Percentiles rank a stretch among this genome's conserved stretches.
These are phyloP conservation scores for Argynnis bischoffii DNA, from an alignment of 2,888 invertebrate species.

Conservation along the genomic window DNA sequence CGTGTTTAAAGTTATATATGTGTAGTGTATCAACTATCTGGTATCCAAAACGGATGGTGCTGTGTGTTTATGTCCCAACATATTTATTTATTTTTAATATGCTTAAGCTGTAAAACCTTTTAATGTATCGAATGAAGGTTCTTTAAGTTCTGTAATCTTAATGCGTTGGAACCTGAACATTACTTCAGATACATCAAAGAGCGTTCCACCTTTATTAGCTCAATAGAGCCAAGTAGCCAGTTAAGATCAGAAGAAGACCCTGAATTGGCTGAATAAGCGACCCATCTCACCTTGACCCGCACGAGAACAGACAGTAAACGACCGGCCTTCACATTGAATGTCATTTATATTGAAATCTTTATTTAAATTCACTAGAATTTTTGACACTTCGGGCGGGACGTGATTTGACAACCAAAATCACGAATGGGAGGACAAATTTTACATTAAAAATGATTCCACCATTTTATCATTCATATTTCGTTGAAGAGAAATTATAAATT, in stretches of 20 bases:
- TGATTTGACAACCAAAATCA: constrained; percentile 15
- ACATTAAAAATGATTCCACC: neutral
- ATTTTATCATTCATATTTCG: neutral
- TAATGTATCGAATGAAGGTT: neutral
- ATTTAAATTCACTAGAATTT: constrained; percentile 28
- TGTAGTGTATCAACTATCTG: too few relatives aligned
- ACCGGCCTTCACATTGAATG: constrained; percentile 40
- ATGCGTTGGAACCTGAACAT: constrained; percentile 11
- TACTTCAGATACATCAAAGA: constrained; percentile 19
- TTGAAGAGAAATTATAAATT: neutral
- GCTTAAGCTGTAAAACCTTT: neutral
- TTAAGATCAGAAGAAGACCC: constrained; percentile 21
- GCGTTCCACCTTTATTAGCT: constrained; percentile 20
- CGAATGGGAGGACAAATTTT: constrained; percentile 7
- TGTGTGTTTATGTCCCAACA: too few relatives aligned
- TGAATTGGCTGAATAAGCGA: constrained; percentile 32
- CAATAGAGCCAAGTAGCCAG: constrained; percentile 21
- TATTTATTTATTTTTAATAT: neutral
- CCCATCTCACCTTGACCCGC: constrained; percentile 45
- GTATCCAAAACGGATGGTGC: too few relatives aligned
- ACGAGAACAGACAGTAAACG: constrained; percentile 47
- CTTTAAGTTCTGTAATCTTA: constrained; percentile 4
- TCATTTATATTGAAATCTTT: constrained; percentile 36
- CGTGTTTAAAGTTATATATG: too few relatives aligned
- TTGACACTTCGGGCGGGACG: constrained; percentile 15